These are phyloP conservation scores for Natrix natrix DNA, from an alignment of 2,797 vertebrate genomes.

Conservation along the genomic window DNA sequence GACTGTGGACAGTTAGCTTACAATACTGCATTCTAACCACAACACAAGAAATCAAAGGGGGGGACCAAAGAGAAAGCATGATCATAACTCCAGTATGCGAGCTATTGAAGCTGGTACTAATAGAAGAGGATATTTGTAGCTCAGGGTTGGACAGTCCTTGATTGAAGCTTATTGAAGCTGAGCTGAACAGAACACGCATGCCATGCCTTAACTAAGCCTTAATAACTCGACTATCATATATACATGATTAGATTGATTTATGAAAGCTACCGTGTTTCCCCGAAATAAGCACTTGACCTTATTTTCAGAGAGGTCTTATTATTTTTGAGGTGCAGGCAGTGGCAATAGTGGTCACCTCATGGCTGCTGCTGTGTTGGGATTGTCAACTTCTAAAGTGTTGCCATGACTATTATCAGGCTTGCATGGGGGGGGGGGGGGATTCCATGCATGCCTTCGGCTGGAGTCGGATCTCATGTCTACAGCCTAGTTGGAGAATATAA, in stretches of 20 bases:
- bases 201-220: background rate
- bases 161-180: background rate
- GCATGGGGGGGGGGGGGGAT: too few species aligned
- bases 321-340: too few species aligned
- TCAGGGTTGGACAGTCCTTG: background rate
- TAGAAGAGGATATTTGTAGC: background rate
- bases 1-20: background rate
- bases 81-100: background rate
- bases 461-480: too few species aligned
- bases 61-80: background rate
- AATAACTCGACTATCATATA: background rate
- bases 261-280: background rate
- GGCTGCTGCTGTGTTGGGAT: too few species aligned
- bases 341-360: too few species aligned
- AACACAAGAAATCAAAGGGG: background rate
- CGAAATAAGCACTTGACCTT: too few species aligned
- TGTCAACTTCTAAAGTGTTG: too few species aligned
- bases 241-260: background rate
- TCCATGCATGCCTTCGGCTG: too few species aligned
- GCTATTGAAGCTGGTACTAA: background rate
- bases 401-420: too few species aligned
- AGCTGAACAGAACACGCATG: background rate
- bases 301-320: too few species aligned
- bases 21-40: background rate
- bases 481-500: too few species aligned